Base-by-base conservation (phyloP, 1,140 invertebrate species). In the Dendrolimus punctatus region DNA sequence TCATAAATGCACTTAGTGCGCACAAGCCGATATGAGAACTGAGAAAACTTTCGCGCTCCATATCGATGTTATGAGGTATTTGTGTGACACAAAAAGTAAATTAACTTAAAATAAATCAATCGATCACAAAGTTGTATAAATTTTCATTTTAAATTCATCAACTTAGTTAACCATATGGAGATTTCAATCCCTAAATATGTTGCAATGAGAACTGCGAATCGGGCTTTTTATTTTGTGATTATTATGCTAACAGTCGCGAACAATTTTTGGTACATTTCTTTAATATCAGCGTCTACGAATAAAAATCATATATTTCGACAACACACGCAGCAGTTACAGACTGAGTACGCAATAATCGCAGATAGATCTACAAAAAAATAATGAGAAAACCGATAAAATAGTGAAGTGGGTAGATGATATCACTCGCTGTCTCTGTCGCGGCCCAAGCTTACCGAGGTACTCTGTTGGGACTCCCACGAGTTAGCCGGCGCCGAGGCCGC, bases 271-370 rank as follows among this genome's bases (percentile, higher is more conserved):
- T 76, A 77, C 78, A 77, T 75, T 80, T 79, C 80, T 66, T 57
- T 67, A 23, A 62, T 68, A 68, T 74, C 76, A 74, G 81, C 76
- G 62, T 76, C 80, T 85, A 81, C 72, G 61, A 58, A 71, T 79
- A 68, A 75, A 73, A 65, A 77, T 76, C 73, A 73, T 49, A 79
- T 66, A 76, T 76, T 59, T 77, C 68, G 73, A 85, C 76, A 83
- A 80, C 75, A 85, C 81, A 83, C 81, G 81, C 80, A 83, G 80
- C 76, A 79, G 76, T 79, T n/a, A 78, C 76, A 85, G 78, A 85
- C 77, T 80, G 66, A 78, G 23, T 79, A 79, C 74, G 72, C 69
- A 76, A 74, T 77, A 71, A 57, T 71, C 62, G 69, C 73, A 78
- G 57, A 60, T 73, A 76, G 64, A 57, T 79, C 78, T 83, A 83